A percentile compares a stretch with the other conserved stretches of the same genome.
Evolutionary conservation across 2,888 invertebrate genomes (phyloP).

Genomic region (Drepanosiphum platanoidis): DNA sequence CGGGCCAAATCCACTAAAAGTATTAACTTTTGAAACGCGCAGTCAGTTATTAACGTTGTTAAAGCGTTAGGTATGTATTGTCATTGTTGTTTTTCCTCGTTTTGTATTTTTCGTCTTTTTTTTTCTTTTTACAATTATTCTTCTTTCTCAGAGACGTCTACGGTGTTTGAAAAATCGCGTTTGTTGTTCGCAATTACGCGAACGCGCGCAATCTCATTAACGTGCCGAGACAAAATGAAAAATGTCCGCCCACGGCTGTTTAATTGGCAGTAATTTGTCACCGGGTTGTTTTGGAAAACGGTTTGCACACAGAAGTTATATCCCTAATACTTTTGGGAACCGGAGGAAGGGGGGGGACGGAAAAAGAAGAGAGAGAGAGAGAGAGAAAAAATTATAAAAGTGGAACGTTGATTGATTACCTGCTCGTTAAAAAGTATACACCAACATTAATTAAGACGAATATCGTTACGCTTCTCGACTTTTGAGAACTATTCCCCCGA

Average conservation of each 20-base stretch:
- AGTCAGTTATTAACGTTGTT: background rate
- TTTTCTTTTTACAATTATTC: slow-evolving; percentile 19
- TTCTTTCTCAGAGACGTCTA: slow-evolving; percentile 1
- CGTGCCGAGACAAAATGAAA: slow-evolving; percentile 41
- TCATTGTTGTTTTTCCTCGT: background rate
- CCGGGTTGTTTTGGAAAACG: slow-evolving; percentile 46
- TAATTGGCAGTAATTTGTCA: slow-evolving; percentile 62
- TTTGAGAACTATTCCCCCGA: slow-evolving; percentile 22
- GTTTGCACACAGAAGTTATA: slow-evolving; percentile 34
- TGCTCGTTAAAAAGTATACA: slow-evolving; percentile 48
- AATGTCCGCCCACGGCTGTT: slow-evolving; percentile 46
- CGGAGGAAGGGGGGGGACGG: background rate
- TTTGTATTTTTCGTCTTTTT: slow-evolving; percentile 1
- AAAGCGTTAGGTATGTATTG: slow-evolving; percentile 12
- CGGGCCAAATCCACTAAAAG: background rate
- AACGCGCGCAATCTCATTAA: slow-evolving; percentile 49
- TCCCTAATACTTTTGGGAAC: slow-evolving; percentile 1
- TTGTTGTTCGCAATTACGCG: slow-evolving; percentile 53
- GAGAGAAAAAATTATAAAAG: slow-evolving; percentile 39
- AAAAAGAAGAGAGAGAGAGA: no score
- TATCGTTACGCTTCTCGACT: slow-evolving; percentile 61
- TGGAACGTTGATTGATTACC: slow-evolving; percentile 60
- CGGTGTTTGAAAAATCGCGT: slow-evolving; percentile 52
- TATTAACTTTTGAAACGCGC: background rate
- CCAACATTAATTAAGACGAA: slow-evolving; percentile 61